Percentiles rank a stretch among this genome's conserved stretches.
Evolutionary conservation across 2,888 invertebrate genomes (phyloP).

Genomic region (Candidula unifasciata): DNA sequence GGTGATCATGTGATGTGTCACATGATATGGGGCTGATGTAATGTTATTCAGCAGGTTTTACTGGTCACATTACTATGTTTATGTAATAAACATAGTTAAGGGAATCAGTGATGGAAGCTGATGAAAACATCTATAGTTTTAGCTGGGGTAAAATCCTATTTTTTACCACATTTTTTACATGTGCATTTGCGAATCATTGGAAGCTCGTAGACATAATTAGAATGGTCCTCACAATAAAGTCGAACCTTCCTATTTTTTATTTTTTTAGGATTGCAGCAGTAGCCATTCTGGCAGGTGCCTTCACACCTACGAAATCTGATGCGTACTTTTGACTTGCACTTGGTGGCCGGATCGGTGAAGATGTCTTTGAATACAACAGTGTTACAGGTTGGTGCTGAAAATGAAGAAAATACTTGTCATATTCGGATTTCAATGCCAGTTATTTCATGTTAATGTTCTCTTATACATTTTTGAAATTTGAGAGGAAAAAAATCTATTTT

Average conservation of each 20-base stretch:
- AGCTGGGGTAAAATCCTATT: background rate
- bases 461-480: background rate
- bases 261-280: constrained; percentile 93
- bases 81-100: constrained; percentile 26
- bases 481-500: too few relatives aligned
- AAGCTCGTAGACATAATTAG: constrained; percentile 95
- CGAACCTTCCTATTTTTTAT: constrained; percentile 96
- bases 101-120: constrained; percentile 4
- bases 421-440: background rate
- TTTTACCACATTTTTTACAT: constrained; percentile 81
- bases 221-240: constrained; percentile 91
- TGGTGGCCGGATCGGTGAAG: constrained; percentile 88
- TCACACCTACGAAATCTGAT: constrained; percentile 92
- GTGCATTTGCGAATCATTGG: constrained; percentile 98
- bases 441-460: background rate
- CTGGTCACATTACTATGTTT: background rate
- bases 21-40: background rate
- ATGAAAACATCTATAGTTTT: background rate
- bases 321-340: constrained; percentile 92
- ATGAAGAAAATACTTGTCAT: background rate
- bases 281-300: constrained; percentile 82
- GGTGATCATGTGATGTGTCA: background rate
- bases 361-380: constrained; percentile 94
- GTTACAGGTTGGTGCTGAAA: constrained; percentile 86
- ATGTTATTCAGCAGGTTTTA: constrained; percentile 9